phyloP scores from a whole-genome alignment of 2,113 vertebrate species.

The Grantiella picta region DNA sequence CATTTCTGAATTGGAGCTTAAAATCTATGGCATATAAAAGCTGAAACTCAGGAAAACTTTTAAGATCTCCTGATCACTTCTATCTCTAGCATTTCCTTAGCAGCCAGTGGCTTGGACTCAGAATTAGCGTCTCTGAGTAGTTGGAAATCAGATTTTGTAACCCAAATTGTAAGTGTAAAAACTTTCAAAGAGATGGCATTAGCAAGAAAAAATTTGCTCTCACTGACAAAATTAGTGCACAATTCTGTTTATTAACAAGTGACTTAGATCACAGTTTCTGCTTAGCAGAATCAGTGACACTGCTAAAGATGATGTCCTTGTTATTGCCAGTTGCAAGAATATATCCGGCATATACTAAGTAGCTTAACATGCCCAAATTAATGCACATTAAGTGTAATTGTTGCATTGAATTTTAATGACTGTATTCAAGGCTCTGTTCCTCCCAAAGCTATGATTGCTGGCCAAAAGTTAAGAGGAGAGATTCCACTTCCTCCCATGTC shows the following conservation, averaged over 20 bases:
- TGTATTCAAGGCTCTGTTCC: not conserved
- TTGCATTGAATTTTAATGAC: not conserved
- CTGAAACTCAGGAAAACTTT: not conserved
- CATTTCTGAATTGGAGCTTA: not conserved
- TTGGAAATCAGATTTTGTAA: not conserved
- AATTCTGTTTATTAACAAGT: not conserved
- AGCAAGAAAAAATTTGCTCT: not conserved
- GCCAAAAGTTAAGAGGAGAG: slow-evolving; percentile 11
- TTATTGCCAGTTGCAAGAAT: not conserved
- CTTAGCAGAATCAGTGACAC: not conserved
- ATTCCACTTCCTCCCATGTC: not conserved
- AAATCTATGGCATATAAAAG: not conserved
- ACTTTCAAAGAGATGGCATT: not conserved
- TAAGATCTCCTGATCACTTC: not conserved
- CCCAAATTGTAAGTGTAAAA: not conserved
- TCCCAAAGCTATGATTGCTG: not conserved
- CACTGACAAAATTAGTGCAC: not conserved
- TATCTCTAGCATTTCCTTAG: not conserved
- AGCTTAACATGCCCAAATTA: not conserved
- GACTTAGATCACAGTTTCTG: not conserved
- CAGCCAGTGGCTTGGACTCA: not conserved
- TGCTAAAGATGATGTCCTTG: not conserved
- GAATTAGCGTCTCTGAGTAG: not conserved
- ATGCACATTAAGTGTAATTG: not conserved
- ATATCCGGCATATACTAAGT: not conserved